These are phyloP conservation scores for Bovichtus diacanthus DNA, from an alignment of 2,797 vertebrate genomes.

Conservation along the genomic window DNA sequence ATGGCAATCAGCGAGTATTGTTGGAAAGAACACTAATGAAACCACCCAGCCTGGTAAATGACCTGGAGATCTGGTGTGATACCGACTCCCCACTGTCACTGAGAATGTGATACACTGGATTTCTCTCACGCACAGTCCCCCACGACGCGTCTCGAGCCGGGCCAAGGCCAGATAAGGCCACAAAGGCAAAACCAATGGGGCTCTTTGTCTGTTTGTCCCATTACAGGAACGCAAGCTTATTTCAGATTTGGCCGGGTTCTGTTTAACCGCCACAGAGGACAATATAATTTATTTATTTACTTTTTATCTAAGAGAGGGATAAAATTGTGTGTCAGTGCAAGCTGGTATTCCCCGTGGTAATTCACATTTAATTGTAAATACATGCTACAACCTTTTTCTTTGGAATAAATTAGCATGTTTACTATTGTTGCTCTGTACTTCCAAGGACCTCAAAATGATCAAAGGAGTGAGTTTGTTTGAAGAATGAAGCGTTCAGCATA, in stretches of 20 bases:
- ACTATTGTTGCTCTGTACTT: slow-evolving; percentile 74
- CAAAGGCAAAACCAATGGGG: slow-evolving; percentile 73
- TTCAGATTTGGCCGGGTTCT: slow-evolving; percentile 51
- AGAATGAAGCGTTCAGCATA: slow-evolving; percentile 83
- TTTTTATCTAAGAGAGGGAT: slow-evolving; percentile 64
- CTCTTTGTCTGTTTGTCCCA: slow-evolving; percentile 80
- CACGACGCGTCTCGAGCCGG: slow-evolving; percentile 63
- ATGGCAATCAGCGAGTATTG: slow-evolving; percentile 83
- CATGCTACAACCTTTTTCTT: slow-evolving; percentile 76
- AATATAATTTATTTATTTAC: slow-evolving; percentile 30
- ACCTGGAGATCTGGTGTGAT: slow-evolving; percentile 83
- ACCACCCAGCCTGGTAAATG: slow-evolving; percentile 82
- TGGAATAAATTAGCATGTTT: slow-evolving; percentile 84
- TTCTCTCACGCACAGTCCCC: slow-evolving; percentile 52
- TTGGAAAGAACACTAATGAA: slow-evolving; percentile 86
- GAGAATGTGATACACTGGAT: slow-evolving; percentile 72
- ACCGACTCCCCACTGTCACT: slow-evolving; percentile 73
- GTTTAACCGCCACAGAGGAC: slow-evolving; percentile 52
- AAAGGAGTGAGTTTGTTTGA: slow-evolving; percentile 83
- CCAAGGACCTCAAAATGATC: slow-evolving; percentile 78
- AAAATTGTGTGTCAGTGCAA: slow-evolving; percentile 36
- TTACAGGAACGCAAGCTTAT: slow-evolving; percentile 56
- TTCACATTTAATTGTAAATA: slow-evolving; percentile 80
- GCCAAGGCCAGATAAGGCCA: slow-evolving; percentile 81
- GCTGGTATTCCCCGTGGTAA: slow-evolving; percentile 65